These are phyloP conservation scores for Aythya baeri DNA, from an alignment of 2,113 vertebrate species.

Conservation along the genomic window DNA sequence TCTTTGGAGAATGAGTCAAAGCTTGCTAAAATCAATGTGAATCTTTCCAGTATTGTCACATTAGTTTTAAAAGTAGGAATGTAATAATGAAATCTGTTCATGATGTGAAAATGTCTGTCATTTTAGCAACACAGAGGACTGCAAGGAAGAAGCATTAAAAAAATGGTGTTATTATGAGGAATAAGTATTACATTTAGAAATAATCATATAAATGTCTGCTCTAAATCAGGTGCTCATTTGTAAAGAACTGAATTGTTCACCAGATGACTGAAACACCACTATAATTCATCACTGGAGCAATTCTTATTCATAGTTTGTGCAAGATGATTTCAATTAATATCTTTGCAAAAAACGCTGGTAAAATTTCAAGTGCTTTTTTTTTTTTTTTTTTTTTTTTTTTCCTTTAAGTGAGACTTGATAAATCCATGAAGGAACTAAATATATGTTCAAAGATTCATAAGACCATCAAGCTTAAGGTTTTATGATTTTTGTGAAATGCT, in stretches of 20 bases:
- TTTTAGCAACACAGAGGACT: background rate
- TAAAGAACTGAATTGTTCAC: background rate
- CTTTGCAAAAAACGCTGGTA: background rate
- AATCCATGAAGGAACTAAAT: background rate
- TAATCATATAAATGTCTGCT: background rate
- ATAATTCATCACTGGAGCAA: background rate
- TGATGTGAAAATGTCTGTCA: background rate
- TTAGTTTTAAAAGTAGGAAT: background rate
- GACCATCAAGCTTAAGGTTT: background rate
- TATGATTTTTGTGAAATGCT: background rate
- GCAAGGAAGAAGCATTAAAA: background rate
- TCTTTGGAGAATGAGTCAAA: background rate
- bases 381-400: background rate
- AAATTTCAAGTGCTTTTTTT: background rate
- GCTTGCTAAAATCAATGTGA: background rate
- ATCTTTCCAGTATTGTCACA: background rate
- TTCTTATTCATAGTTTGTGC: background rate
- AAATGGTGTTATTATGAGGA: background rate
- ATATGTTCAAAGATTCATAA: background rate
- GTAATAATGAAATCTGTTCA: background rate
- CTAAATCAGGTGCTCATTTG: background rate
- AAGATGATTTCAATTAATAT: background rate
- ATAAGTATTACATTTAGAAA: background rate
- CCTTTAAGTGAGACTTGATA: background rate
- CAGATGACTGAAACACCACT: background rate